Evolutionary conservation across 2,888 invertebrate species (phyloP).

Genomic region (Drosophila lutescens): DNA sequence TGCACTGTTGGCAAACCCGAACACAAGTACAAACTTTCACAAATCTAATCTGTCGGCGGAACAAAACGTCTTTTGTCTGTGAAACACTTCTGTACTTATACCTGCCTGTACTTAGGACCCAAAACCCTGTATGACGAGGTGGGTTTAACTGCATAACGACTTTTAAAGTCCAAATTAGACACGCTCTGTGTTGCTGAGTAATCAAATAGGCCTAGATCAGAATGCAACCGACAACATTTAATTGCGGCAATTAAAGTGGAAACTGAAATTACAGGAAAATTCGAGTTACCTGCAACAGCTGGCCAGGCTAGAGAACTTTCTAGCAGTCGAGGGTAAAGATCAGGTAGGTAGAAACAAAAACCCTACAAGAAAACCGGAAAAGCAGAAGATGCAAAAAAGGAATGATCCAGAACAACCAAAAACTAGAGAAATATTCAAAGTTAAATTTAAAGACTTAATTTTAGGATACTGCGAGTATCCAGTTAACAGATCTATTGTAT

Average conservation of each 20-base stretch:
- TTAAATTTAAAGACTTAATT: no score
- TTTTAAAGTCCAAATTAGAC: slow-evolving; percentile 34
- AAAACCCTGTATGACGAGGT: slow-evolving; percentile 1
- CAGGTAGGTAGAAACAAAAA: slow-evolving; percentile 12
- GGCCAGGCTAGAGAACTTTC: slow-evolving; percentile 37
- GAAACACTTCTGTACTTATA: slow-evolving; percentile 24
- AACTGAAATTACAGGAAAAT: slow-evolving; percentile 31
- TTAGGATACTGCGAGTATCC: background rate
- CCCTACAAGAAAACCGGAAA: background rate
- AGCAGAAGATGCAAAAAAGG: slow-evolving; percentile 13
- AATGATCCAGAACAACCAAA: slow-evolving; percentile 3
- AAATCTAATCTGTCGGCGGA: slow-evolving; percentile 11
- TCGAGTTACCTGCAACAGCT: slow-evolving; percentile 28
- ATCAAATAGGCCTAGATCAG: slow-evolving; percentile 18
- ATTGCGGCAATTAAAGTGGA: slow-evolving; percentile 46
- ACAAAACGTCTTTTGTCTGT: slow-evolving; percentile 20
- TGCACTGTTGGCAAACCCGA: slow-evolving; percentile 3
- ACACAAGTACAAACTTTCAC: slow-evolving; percentile 25
- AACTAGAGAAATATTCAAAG: no score
- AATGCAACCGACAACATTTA: slow-evolving; percentile 38
- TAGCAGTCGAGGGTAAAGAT: slow-evolving; percentile 7
- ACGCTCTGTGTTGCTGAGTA: slow-evolving; percentile 25
- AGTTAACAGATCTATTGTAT: background rate
- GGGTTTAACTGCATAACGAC: background rate
- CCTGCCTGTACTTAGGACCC: slow-evolving; percentile 29